phyloP scores from a whole-genome alignment of 2,797 vertebrate genomes.

The Anabas testudineus region DNA sequence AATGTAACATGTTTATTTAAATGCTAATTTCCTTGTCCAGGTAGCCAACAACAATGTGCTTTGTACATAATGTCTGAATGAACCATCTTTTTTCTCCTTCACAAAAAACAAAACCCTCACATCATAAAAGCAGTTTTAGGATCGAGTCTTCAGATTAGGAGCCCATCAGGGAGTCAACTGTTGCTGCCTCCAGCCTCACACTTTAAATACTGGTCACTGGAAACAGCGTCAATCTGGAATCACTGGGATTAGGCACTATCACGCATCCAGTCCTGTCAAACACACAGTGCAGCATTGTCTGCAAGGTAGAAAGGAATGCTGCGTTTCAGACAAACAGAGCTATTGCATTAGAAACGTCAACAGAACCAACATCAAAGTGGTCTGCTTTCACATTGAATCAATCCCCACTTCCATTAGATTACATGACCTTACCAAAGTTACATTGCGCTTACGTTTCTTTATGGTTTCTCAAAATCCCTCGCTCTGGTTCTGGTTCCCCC shows the following conservation, averaged over 20 bases:
- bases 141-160: conserved; percentile 30
- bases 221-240: conserved; percentile 52
- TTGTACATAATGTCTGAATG: background rate
- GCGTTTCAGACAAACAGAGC: conserved; percentile 67
- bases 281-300: conserved; percentile 50
- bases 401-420: conserved; percentile 77
- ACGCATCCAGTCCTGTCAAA: conserved; percentile 58
- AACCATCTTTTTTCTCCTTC: conserved; percentile 35
- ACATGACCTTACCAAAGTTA: conserved; percentile 77
- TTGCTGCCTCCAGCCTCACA: conserved; percentile 42
- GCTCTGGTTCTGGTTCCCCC: conserved; percentile 83
- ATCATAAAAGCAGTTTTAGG: conserved; percentile 16
- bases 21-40: background rate
- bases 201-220: conserved; percentile 57
- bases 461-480: conserved; percentile 77
- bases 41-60: background rate
- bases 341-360: conserved; percentile 77
- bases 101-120: background rate
- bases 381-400: conserved; percentile 82
- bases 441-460: conserved; percentile 78
- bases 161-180: conserved; percentile 22
- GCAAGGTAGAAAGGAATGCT: conserved; percentile 66
- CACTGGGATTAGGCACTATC: conserved; percentile 63
- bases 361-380: conserved; percentile 77
- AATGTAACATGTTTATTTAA: background rate